Conservation (phyloP, 2,113 vertebrate species). For the Coptodon rendalli region DNA sequence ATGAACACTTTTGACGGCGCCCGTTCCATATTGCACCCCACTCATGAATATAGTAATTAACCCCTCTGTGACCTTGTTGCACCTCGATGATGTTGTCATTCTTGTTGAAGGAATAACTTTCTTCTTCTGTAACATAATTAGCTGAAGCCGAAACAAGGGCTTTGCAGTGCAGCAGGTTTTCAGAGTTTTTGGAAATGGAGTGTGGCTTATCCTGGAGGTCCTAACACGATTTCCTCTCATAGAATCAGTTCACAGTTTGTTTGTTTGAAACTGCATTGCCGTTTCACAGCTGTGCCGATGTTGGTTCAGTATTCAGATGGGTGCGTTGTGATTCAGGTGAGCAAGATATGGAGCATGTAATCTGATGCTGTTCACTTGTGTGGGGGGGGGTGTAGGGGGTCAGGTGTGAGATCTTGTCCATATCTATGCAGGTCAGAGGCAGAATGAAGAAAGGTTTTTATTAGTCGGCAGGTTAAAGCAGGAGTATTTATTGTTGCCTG, state of each 20-base stretch:
- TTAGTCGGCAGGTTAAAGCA: not conserved
- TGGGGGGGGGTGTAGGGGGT: not conserved
- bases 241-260: not conserved
- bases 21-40: not conserved
- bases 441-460: not conserved
- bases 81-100: not conserved
- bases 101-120: not conserved
- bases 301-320: not conserved
- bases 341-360: conserved; percentile 51
- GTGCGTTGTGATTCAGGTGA: conserved; percentile 30
- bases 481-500: not conserved
- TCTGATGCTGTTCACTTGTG: not conserved
- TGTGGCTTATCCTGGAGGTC: not conserved
- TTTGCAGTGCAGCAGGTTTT: not conserved
- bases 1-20: not conserved
- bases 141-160: not conserved
- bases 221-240: not conserved
- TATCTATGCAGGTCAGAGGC: not conserved
- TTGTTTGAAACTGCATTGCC: not conserved
- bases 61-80: not conserved
- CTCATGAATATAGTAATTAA: not conserved
- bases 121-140: not conserved
- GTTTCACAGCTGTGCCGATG: conserved; percentile 20
- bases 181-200: not conserved
- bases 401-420: not conserved